These are phyloP conservation scores for Urocynchramus pylzowi DNA, from an alignment of 2,113 vertebrate genomes.

Conservation along the genomic window DNA sequence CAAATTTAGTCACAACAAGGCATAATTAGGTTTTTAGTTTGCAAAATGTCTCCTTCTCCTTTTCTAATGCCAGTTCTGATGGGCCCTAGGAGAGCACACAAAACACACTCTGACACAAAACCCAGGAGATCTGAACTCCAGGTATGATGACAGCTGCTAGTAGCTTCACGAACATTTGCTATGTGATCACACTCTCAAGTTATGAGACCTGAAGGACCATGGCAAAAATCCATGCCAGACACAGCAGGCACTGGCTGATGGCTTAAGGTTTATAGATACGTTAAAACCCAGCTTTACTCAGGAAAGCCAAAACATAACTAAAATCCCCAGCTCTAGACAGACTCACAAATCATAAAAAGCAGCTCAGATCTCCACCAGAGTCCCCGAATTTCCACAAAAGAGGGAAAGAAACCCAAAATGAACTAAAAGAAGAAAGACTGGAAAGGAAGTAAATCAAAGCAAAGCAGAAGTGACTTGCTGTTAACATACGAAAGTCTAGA, in stretches of 20 bases:
- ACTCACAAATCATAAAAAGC: background rate
- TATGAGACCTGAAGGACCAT: background rate
- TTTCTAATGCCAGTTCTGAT: background rate
- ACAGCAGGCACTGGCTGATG: background rate
- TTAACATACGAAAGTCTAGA: background rate
- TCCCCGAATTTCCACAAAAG: background rate
- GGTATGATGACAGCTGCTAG: background rate
- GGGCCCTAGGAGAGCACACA: background rate
- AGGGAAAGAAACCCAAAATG: background rate
- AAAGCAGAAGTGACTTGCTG: background rate
- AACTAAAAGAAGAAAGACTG: background rate
- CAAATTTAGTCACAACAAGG: background rate
- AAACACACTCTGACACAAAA: background rate
- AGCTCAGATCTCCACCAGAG: background rate
- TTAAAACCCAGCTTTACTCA: background rate
- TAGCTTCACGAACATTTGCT: background rate
- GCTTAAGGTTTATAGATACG: background rate
- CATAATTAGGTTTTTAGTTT: background rate
- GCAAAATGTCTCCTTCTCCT: background rate
- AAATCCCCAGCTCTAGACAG: fast-evolving
- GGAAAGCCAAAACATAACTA: background rate
- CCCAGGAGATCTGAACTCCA: background rate
- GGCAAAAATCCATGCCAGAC: background rate
- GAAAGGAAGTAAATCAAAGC: background rate
- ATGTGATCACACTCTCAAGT: background rate